Base-by-base conservation (phyloP, 2,113 vertebrate genomes). In the Pithys albifrons region DNA sequence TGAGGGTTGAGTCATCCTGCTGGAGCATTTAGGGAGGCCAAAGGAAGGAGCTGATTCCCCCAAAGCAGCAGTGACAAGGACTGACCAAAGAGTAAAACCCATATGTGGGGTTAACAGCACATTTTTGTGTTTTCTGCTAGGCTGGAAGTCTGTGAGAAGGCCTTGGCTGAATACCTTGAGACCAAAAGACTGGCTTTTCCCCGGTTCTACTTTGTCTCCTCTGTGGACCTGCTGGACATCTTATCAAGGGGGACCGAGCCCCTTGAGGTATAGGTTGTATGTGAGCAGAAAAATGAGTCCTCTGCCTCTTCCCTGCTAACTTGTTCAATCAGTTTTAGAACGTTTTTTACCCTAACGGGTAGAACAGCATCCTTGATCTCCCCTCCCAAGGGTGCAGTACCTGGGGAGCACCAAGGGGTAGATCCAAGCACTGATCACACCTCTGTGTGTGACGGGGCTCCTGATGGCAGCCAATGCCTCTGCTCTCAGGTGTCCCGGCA, bases 191-290 rank as follows among this genome's bases (percentile, higher is more conserved):
- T 98, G 93, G 96, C 98, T 23, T 98, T 98, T 73, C 98, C 98
- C 3, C 89, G 98, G 6, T 98, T 98, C 96, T 98, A 98, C 72
- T 98, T 98, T 2, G 93, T 98, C 13, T 98, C 98, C 43, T 97
- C 98, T 14, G 98, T 98, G 0, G 98, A 98, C 80, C 96, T 98
- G 77, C 95, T 98, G 37, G 98, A 98, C 81, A 98, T 98, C 51
- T 96, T 98, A 24, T 98, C 98, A 3, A 98, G 98, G 0, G 98
- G 98, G 5, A 98, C 98, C 0, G 96, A 98, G 65, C 98, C 98
- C 0, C 79, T 89, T 48, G 97, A 98, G 98, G 98, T 98, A 96
- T 1, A 81, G 14, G 6, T 9, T 52, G 27, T 20, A 33, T 24
- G 18, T 15, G 14, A 37, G 46, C 2, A 0, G 2, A 9, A 67